Percentiles rank a stretch among this genome's conserved stretches.
These are phyloP conservation scores for Electrona antarctica DNA, from an alignment of 2,113 vertebrate species.

Conservation along the genomic window DNA sequence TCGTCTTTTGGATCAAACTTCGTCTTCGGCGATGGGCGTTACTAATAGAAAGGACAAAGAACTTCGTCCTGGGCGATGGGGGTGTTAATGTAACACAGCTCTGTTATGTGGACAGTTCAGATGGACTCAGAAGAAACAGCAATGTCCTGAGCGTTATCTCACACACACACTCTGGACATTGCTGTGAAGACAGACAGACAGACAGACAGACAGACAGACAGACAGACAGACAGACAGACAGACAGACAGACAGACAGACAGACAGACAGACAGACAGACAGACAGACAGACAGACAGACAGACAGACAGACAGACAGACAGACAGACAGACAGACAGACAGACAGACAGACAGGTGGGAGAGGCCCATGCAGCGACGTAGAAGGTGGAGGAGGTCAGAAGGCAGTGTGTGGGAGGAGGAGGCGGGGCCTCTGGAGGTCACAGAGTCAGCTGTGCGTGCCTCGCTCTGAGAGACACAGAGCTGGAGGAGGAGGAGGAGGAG, in stretches of 20 bases:
- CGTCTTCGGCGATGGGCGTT: too few relatives aligned
- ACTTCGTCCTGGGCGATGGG: too few relatives aligned
- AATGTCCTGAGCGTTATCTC: too few relatives aligned
- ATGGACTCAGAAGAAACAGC: too few relatives aligned
- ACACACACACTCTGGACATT: too few relatives aligned
- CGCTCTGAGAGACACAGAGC: slow-evolving; percentile 44
- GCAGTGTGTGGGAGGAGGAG: slow-evolving; percentile 47
- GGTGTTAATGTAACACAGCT: too few relatives aligned
- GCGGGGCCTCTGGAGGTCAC: slow-evolving; percentile 71
- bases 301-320: background rate
- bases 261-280: background rate
- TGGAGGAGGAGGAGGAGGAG: slow-evolving; percentile 62
- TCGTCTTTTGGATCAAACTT: too few relatives aligned
- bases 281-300: background rate
- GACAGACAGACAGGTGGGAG: background rate
- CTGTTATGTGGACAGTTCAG: too few relatives aligned
- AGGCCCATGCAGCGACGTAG: too few relatives aligned
- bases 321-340: background rate
- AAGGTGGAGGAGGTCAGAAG: slow-evolving; percentile 27
- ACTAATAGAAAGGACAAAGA: too few relatives aligned
- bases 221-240: background rate
- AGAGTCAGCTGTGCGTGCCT: slow-evolving; percentile 58
- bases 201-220: too few relatives aligned
- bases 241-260: background rate
- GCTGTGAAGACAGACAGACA: too few relatives aligned